Percentiles rank a stretch among this genome's conserved stretches.
phyloP scores from a whole-genome alignment of 2,888 invertebrate species.

The Xestia rhomboidea region DNA sequence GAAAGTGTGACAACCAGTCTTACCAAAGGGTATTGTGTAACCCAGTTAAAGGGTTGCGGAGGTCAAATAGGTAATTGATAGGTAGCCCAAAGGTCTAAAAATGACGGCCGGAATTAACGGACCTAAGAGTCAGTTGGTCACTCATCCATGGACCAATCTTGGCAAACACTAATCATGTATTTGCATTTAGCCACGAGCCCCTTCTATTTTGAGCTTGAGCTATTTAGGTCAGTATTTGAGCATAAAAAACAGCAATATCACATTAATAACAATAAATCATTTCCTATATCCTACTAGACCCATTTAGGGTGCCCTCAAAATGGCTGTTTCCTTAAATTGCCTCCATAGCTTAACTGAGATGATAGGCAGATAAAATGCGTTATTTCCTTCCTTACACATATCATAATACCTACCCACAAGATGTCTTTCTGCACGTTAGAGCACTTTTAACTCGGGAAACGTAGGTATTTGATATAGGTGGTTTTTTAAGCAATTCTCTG shows the following conservation, averaged over 20 bases:
- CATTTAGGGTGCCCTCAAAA: constrained; percentile 37
- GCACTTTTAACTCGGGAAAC: background rate
- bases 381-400: constrained; percentile 13
- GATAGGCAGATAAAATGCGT: constrained; percentile 28
- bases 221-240: constrained; percentile 12
- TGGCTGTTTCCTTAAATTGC: constrained; percentile 44
- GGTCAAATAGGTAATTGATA: background rate
- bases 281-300: background rate
- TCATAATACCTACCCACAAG: background rate
- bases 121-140: background rate
- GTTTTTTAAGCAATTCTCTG: background rate
- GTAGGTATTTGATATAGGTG: background rate
- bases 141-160: background rate
- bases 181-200: background rate
- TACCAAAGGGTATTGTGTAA: background rate
- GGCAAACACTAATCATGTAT: background rate
- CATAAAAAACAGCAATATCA: constrained; percentile 24
- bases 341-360: constrained; percentile 38
- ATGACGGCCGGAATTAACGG: background rate
- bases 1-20: background rate
- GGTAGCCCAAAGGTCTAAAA: background rate
- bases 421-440: background rate
- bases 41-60: background rate
- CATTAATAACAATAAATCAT: constrained; percentile 35
- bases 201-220: background rate